These are phyloP conservation scores for Luperina nickerlii DNA, from an alignment of 2,888 invertebrate species.

Conservation along the genomic window DNA sequence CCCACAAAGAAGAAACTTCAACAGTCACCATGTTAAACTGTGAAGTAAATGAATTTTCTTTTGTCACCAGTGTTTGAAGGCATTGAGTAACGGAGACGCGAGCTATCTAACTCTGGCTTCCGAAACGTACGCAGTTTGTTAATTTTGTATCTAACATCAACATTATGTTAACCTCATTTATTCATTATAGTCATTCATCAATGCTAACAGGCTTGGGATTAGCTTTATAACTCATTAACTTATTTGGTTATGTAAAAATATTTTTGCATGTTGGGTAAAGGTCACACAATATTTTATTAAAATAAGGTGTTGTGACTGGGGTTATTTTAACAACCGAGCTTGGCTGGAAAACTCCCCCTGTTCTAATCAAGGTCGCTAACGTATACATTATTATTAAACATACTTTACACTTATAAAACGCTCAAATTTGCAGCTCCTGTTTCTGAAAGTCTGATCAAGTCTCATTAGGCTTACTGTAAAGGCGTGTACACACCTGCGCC, in stretches of 20 bases:
- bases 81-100: constrained; percentile 81
- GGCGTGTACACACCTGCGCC: background rate
- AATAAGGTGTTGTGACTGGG: background rate
- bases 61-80: constrained; percentile 89
- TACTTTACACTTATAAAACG: background rate
- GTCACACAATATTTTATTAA: background rate
- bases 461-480: background rate
- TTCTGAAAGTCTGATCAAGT: background rate
- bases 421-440: background rate
- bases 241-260: constrained; percentile 6
- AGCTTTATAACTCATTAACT: constrained; percentile 19
- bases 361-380: background rate
- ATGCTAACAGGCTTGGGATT: constrained; percentile 61
- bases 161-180: constrained; percentile 59
- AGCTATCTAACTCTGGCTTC: constrained; percentile 86
- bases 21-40: constrained; percentile 35
- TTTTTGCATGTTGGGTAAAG: constrained; percentile 44
- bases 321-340: constrained; percentile 24
- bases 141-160: constrained; percentile 82
- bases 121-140: constrained; percentile 85
- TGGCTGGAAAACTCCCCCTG: background rate
- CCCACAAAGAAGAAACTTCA: constrained; percentile 44
- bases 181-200: constrained; percentile 48
- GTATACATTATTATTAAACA: background rate
- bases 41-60: constrained; percentile 74